These are phyloP conservation scores for Cosmia trapezina DNA, from an alignment of 2,888 invertebrate genomes.

Conservation along the genomic window DNA sequence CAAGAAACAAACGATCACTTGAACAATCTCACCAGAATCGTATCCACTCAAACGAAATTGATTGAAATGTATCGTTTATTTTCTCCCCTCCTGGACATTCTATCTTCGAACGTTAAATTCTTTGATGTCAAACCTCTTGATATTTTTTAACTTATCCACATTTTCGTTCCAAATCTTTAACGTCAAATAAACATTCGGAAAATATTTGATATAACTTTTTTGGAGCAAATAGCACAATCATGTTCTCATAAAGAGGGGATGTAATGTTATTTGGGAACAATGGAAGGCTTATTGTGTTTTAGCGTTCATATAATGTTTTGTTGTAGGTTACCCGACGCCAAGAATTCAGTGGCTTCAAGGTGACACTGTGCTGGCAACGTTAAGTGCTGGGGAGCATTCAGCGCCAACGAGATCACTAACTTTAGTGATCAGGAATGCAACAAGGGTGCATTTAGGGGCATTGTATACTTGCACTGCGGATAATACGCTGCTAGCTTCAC, in stretches of 20 bases:
- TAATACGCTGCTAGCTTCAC: constrained; percentile 92
- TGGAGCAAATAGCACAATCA: constrained; percentile 28
- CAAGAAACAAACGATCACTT: constrained; percentile 64
- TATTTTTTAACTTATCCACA: constrained; percentile 19
- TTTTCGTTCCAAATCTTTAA: constrained; percentile 21
- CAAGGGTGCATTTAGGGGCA: constrained; percentile 91
- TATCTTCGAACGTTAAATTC: constrained; percentile 55
- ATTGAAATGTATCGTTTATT: constrained; percentile 65
- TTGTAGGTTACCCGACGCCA: constrained; percentile 85
- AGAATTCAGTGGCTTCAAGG: constrained; percentile 86
- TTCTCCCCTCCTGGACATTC: constrained; percentile 59
- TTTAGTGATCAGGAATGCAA: constrained; percentile 81
- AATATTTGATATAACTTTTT: constrained; percentile 26
- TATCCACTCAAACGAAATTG: constrained; percentile 65
- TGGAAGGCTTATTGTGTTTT: constrained; percentile 26
- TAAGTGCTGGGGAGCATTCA: constrained; percentile 78
- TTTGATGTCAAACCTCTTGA: constrained; percentile 52
- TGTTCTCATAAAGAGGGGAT: constrained; percentile 35
- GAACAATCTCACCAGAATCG: constrained; percentile 60
- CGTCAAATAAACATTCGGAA: constrained; percentile 6
- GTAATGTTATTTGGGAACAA: constrained; percentile 40
- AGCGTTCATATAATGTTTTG: constrained; percentile 19
- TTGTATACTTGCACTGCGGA: constrained; percentile 93
- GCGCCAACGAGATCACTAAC: constrained; percentile 76
- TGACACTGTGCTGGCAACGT: constrained; percentile 78